Percentiles rank a stretch among this genome's conserved stretches.
Conservation (phyloP, 1,140 invertebrate genomes). For the Chelonus insularis region DNA sequence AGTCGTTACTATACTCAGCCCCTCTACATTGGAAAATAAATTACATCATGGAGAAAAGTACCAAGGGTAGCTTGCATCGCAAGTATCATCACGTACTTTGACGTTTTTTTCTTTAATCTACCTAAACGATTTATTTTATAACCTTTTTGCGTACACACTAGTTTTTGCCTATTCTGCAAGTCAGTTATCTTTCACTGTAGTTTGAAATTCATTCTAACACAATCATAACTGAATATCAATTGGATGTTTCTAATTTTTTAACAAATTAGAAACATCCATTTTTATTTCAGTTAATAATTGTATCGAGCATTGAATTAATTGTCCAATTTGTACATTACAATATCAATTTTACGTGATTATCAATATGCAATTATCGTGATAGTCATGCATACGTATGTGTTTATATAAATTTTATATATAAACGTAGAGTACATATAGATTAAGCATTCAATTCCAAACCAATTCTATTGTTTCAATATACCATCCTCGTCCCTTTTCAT, state of each 20-base stretch:
- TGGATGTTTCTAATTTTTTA: too few relatives aligned
- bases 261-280: too few relatives aligned
- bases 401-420: background rate
- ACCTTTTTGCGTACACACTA: background rate
- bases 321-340: too few relatives aligned
- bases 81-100: background rate
- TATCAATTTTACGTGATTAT: too few relatives aligned
- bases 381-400: background rate
- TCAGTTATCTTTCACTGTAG: too few relatives aligned
- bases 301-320: too few relatives aligned
- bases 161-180: too few relatives aligned
- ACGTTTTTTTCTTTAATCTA: background rate
- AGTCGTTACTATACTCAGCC: background rate
- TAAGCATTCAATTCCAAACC: constrained; percentile 2
- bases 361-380: too few relatives aligned
- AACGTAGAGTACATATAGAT: background rate
- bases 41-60: background rate
- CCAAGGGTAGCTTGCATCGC: background rate
- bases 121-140: constrained; percentile 4
- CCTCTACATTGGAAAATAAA: background rate
- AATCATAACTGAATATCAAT: too few relatives aligned
- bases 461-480: constrained; percentile 9
- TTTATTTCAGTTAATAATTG: too few relatives aligned
- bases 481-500: background rate
- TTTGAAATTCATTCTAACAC: too few relatives aligned